Base-by-base conservation (phyloP, 1,140 invertebrate genomes). In the Aphis gossypii region DNA sequence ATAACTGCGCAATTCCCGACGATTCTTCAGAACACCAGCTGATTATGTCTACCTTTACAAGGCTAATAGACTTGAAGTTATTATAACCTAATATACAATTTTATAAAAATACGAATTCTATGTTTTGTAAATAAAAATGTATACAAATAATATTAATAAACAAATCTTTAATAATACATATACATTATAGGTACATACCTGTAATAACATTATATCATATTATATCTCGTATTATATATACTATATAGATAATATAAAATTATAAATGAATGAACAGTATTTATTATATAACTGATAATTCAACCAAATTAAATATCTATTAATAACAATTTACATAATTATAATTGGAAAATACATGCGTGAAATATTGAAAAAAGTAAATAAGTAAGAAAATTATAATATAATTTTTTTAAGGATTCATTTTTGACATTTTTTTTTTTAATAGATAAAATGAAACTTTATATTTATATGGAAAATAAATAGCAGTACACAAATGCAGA, bases 1-100 rank as follows among this genome's bases (percentile, higher is more conserved):
- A 51, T 90, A 90, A 90, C 51, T 90, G 51, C 51, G 88, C 54
- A 90, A 41, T 90, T 90, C 9, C 21, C 51, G 56, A 56, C 35
- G 51, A 56, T 60, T 90, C 54, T 35, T 35, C 38, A 56, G 88
- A 9, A 90, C 38, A 51, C 88, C 88, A 9, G 9, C 38, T 30
- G 35, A 5, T 46, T 30, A 23, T 90, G 48, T 56, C 9, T 38
- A 11, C 88, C 88, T 25, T 4, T 23, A 56, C 88, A 56, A 56
- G 51, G 88, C 38, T 51, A 68, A 68, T 14, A 68, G 3, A 76
- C 60, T 68, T 4, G 23, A 76, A 76, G 5, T 76, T 76, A 76
- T n/a, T n/a, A 68, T n/a, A 30, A n/a, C 6, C 4, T 23, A 54
- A n/a, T n/a, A 76, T 76, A 76, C 30, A 76, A 76, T 76, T 76